Evolutionary conservation across 2,113 vertebrate species (phyloP), one percentile per base, ranked within the genome.

Genomic region (Lophius piscatorius): DNA sequence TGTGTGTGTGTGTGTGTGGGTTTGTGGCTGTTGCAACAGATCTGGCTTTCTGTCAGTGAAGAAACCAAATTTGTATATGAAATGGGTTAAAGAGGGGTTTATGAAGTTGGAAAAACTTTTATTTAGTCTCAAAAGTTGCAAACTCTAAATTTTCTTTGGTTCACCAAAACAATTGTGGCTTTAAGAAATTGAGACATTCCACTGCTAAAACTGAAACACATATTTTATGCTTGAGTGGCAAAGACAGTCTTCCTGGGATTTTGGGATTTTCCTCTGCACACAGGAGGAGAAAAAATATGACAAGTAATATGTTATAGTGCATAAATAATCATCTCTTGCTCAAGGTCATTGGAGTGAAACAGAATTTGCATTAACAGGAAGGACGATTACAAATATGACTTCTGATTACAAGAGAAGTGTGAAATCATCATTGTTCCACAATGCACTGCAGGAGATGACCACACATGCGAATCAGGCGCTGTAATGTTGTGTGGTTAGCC

Each of bases 21-120:
- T 5, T 4, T 5, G 26, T 8, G 5, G 11, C n/a, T n/a, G n/a
- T n/a, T n/a, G n/a, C n/a, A 10, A 49, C 24, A 58, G 3, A 55
- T 20, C 31, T 45, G 33, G 11, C 38, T 17, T 7, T 35, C 14
- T 1, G 1, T 51, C n/a, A 18, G 9, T 18, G 5, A 40, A 20
- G 16, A 68, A 41, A 10, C 12, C 9, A 31, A 28, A 52, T 33
- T 35, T 62, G 21, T 16, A 39, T 29, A 49, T 11, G 17, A 24
- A 63, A 70, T 41, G 12, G 26, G 20, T n/a, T 24, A 11, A 59
- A 20, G 16, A 47, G 35, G 23, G 34, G 26, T 58, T 69, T 44
- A 48, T 4, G 28, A 55, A 34, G 24, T 22, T 18, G 16, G 2
- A 6, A 13, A 34, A 44, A 66, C 11, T 41, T 60, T 21, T 61